Base-by-base conservation (phyloP, 1,140 invertebrate genomes). In the Choristoneura fumiferana region DNA sequence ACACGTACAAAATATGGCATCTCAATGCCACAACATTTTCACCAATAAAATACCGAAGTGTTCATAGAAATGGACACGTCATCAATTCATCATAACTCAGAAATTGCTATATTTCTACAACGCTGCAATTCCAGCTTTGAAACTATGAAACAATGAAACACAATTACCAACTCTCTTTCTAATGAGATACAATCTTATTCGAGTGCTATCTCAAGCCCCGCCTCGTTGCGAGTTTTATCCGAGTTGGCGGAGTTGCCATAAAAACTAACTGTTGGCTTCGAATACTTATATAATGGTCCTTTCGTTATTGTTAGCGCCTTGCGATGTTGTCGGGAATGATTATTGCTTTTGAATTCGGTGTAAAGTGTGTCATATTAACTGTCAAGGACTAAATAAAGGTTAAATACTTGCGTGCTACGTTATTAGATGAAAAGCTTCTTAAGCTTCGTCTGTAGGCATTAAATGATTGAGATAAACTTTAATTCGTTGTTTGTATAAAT, bases 111-210 rank as follows among this genome's bases (percentile, higher is more conserved):
- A 29, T 29, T 6, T 40, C 22, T 10, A 49, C 4, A n/a, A n/a
- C 12, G 6, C 18, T 4, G 15, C 39, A 40, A 40, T 40, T 0
- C 6, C 14, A 29, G 6, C 22, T 29, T 29, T 6, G 18, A 49
- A 14, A 45, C 40, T 40, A 40, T 45, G 43, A 33, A 49, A 49
- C 43, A 49, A 49, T 49, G n/a, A 49, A 49, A 49, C 22, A 6
- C 2, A 29, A 29, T 29, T 29, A 29, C 22, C 22, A 49, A 49
- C 2, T 43, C 18, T 13, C 43, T 49, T 49, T n/a, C 5, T 49
- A 49, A 49, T 12, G 37, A 13, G 43, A 13, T 49, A 49, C 43
- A 49, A 49, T 49, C 43, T 17, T 9, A 43, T 43, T 43, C 43
- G 29, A 49, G 43, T 49, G 18, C 22, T 22, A 49, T 49, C 43